A percentile compares a stretch with the other conserved stretches of the same genome.
Conservation (phyloP, 2,797 vertebrate genomes). For the Alauda arvensis region DNA sequence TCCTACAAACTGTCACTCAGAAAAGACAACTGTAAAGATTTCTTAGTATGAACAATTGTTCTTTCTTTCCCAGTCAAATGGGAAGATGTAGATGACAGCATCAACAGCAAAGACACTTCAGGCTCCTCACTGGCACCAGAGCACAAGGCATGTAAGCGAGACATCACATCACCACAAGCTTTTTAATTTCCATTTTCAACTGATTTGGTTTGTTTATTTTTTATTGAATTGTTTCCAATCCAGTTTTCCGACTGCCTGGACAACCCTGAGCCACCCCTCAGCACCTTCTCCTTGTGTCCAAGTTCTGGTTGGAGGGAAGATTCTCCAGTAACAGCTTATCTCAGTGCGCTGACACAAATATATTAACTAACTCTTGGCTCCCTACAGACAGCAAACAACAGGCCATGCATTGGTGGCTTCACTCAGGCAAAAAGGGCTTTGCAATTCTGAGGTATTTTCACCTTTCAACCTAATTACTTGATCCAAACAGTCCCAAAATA, state of each 20-base stretch:
- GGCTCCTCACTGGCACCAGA: background rate
- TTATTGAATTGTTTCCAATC: background rate
- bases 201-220: background rate
- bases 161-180: too few relatives aligned
- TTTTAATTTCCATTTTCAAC: background rate
- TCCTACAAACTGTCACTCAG: background rate
- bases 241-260: background rate
- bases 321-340: background rate
- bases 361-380: background rate
- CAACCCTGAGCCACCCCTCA: background rate
- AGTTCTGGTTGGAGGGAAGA: background rate
- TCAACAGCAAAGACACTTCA: accelerated
- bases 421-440: background rate
- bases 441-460: background rate
- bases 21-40: background rate
- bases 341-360: background rate
- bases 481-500: background rate
- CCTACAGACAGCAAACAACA: accelerated
- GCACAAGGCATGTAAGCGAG: background rate
- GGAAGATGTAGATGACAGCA: background rate
- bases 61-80: background rate
- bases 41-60: background rate
- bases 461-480: background rate
- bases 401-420: background rate
- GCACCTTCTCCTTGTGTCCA: background rate